These are phyloP conservation scores for Calephelis perditalis DNA, from an alignment of 2,888 invertebrate species.

Conservation along the genomic window DNA sequence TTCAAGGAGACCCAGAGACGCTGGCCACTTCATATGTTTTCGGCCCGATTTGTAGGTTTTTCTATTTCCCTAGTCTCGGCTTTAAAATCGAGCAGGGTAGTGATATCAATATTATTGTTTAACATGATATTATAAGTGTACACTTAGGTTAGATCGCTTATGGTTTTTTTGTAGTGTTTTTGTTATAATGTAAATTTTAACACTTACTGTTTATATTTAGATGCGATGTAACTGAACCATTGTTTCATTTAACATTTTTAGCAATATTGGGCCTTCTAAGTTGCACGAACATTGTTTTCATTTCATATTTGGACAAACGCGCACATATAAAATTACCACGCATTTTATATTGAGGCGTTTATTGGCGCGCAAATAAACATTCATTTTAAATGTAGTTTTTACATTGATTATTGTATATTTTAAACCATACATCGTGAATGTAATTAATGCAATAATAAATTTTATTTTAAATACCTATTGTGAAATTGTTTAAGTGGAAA, in stretches of 20 bases:
- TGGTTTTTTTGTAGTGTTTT: constrained; percentile 63
- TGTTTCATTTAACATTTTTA: constrained; percentile 46
- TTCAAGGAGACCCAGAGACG: constrained; percentile 49
- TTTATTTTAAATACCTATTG: constrained; percentile 38
- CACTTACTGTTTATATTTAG: constrained; percentile 52
- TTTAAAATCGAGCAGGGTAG: constrained; percentile 43
- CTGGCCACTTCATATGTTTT: constrained; percentile 77
- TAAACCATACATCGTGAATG: constrained; percentile 38
- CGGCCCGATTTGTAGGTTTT: constrained; percentile 71
- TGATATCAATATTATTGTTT: constrained; percentile 64
- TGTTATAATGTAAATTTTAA: constrained; percentile 73
- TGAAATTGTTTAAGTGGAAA: constrained; percentile 49
- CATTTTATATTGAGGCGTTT: constrained; percentile 1
- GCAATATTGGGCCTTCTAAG: constrained; percentile 47
- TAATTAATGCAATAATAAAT: constrained; percentile 34
- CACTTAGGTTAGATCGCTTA: constrained; percentile 65
- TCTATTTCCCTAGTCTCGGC: constrained; percentile 44
- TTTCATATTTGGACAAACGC: constrained; percentile 24
- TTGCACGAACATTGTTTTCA: constrained; percentile 32
- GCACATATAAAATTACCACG: constrained; percentile 15
- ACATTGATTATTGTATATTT: constrained; percentile 26
- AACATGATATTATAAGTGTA: constrained; percentile 69
- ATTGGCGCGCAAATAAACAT: constrained; percentile 5
- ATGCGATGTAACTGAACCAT: constrained; percentile 59
- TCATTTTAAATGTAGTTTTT: constrained; percentile 10